A percentile compares a stretch with the other conserved stretches of the same genome.
Evolutionary conservation across 2,113 vertebrate genomes (phyloP).

Genomic region (Bostrychus sinensis): DNA sequence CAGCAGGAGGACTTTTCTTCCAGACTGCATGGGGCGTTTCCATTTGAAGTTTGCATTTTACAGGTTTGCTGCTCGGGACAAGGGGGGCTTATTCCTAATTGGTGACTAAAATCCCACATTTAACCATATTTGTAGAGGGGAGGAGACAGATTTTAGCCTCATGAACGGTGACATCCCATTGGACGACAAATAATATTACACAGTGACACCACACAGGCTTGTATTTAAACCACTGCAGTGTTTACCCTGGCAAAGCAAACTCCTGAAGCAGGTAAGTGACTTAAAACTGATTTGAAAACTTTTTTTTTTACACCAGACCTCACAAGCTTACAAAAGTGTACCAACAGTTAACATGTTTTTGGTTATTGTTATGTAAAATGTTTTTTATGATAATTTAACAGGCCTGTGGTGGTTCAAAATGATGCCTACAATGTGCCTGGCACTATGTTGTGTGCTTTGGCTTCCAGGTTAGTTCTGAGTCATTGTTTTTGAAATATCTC

Average conservation of each 20-base stretch:
- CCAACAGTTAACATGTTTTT: too few relatives aligned
- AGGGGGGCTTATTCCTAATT: constrained; percentile 61
- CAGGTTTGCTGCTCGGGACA: constrained; percentile 45
- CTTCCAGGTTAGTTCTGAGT: constrained; percentile 66
- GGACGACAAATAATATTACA: constrained; percentile 31
- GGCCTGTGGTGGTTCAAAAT: constrained; percentile 63
- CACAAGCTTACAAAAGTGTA: neutral
- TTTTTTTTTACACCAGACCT: neutral
- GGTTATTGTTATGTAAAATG: neutral
- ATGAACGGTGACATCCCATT: constrained; percentile 46
- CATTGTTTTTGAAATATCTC: neutral
- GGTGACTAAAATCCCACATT: constrained; percentile 61
- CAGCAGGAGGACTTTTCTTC: constrained; percentile 70
- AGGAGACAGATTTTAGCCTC: constrained; percentile 30
- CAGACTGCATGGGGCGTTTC: constrained; percentile 69
- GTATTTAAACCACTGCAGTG: constrained; percentile 66
- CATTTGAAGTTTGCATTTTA: constrained; percentile 74
- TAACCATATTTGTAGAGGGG: constrained; percentile 54
- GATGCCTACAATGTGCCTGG: constrained; percentile 56
- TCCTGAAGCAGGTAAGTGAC: constrained; percentile 64
- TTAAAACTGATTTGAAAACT: too few relatives aligned
- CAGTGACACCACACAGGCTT: constrained; percentile 11
- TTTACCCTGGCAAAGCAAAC: constrained; percentile 34
- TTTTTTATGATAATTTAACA: too few relatives aligned
- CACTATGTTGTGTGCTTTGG: constrained; percentile 61